phyloP scores from a whole-genome alignment of 2,888 invertebrate genomes.

The Conistra vaccinii region DNA sequence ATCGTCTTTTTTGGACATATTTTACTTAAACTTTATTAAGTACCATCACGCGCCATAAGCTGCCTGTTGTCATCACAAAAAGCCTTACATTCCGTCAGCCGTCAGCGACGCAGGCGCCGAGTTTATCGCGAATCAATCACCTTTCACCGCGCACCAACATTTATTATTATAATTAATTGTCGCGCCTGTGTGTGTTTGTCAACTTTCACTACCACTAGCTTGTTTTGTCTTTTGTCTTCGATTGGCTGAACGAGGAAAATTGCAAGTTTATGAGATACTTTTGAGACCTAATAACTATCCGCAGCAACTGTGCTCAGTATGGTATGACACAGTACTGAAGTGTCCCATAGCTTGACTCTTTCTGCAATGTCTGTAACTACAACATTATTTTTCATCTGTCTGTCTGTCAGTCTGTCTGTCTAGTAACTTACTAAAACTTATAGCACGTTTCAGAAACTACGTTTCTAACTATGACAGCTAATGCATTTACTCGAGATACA shows the following conservation, averaged over 20 bases:
- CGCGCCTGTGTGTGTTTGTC: constrained; percentile 44
- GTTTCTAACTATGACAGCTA: too few relatives aligned
- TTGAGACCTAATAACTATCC: not conserved
- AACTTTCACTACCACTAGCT: constrained; percentile 60
- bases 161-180: constrained; percentile 73
- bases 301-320: not conserved
- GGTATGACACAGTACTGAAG: not conserved
- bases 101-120: constrained; percentile 28
- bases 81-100: constrained; percentile 16
- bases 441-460: too few relatives aligned
- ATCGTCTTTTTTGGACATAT: not conserved
- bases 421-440: not conserved
- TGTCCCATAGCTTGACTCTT: too few relatives aligned
- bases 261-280: not conserved
- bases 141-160: constrained; percentile 65
- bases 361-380: not conserved
- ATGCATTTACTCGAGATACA: too few relatives aligned
- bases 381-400: not conserved
- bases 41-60: not conserved
- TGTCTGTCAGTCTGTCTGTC: not conserved
- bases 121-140: constrained; percentile 69
- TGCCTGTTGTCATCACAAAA: constrained; percentile 13
- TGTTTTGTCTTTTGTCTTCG: constrained; percentile 48
- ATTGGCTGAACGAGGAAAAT: constrained; percentile 14
- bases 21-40: not conserved